A percentile compares a stretch with the other conserved stretches of the same genome.
Evolutionary conservation across 2,113 vertebrate species (phyloP).

Genomic region (Charadrius vociferus): DNA sequence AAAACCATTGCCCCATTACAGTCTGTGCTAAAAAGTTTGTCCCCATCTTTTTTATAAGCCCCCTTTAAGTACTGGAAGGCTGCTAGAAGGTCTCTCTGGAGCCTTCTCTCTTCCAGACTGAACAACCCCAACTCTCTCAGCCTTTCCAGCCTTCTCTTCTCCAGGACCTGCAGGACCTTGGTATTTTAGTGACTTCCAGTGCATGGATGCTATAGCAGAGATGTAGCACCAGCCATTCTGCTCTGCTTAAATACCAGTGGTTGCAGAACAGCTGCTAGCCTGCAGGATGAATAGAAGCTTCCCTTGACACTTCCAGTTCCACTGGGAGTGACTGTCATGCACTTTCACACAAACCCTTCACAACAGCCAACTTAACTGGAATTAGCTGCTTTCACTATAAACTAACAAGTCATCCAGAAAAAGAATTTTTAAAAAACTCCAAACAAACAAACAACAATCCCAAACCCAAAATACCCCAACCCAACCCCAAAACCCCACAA

Average conservation of each 20-base stretch:
- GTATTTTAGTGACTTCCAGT: background rate
- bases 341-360: background rate
- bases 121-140: background rate
- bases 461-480: background rate
- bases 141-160: background rate
- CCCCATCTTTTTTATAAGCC: background rate
- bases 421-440: background rate
- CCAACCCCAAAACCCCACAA: background rate
- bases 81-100: background rate
- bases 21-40: background rate
- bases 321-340: background rate
- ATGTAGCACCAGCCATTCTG: background rate
- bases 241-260: background rate
- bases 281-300: background rate
- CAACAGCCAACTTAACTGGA: background rate
- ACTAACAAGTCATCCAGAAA: background rate
- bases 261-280: background rate
- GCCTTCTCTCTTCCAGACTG: background rate
- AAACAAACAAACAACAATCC: background rate
- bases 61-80: background rate
- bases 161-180: background rate
- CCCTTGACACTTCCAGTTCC: background rate
- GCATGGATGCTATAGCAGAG: fast-evolving
- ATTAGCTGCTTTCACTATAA: background rate
- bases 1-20: background rate